phyloP scores from a whole-genome alignment of 2,888 invertebrate species.

The Archips xylosteana region DNA sequence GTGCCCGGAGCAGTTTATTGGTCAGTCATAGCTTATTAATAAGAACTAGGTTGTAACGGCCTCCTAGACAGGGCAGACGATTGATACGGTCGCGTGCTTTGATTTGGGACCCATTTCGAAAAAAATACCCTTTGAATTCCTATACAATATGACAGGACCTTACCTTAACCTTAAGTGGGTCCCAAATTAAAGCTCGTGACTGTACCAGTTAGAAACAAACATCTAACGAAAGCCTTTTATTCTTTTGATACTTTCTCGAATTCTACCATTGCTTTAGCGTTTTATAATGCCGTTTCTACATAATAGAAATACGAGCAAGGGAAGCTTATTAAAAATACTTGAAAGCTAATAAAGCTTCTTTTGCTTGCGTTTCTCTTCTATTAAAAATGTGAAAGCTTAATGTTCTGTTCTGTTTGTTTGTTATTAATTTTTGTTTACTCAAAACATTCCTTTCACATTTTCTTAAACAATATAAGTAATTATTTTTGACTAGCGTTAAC shows the following conservation, averaged over 20 bases:
- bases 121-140: no score
- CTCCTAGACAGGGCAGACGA: no score
- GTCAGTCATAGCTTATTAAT: no score
- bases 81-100: no score
- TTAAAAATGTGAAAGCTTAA: conserved; percentile 21
- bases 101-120: no score
- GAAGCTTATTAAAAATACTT: conserved; percentile 14
- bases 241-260: not conserved
- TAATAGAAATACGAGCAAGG: not conserved
- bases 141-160: no score
- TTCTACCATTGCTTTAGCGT: not conserved
- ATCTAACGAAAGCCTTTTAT: not conserved
- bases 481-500: no score
- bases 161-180: no score
- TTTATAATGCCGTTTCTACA: conserved; percentile 2
- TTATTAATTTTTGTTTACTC: conserved; percentile 5
- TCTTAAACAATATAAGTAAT: not conserved
- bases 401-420: conserved; percentile 5
- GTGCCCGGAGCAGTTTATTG: no score
- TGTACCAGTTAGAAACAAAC: no score
- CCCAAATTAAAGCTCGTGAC: no score
- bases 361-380: conserved; percentile 2
- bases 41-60: no score
- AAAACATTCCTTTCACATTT: conserved; percentile 6
- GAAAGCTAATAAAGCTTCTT: conserved; percentile 4